Base-by-base conservation (phyloP, 2,113 vertebrate species). In the Centropus unirufus region DNA sequence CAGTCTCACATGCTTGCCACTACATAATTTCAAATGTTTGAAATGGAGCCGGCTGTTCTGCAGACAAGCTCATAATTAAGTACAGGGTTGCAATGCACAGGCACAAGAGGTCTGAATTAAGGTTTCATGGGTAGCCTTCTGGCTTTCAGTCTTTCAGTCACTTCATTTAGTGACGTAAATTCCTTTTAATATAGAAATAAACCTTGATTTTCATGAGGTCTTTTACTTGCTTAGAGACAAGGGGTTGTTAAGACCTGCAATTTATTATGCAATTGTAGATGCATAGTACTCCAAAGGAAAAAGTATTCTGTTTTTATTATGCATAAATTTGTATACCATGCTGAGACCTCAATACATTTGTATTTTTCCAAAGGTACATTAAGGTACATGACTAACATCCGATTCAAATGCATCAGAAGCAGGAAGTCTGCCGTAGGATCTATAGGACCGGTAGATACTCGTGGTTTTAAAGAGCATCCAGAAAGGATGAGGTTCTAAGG, bases 141-240 rank as follows among this genome's bases (percentile, higher is more conserved):
- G 82, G 72, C 32, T 88, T 90, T 92, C 61, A 83, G 10, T n/a
- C 3, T 2, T 82, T 66, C 67, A 32, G 26, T 47, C 57, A 59
- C 55, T 93, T 89, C 80, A 83, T 94, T 95, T 83, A 62, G 55
- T 66, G 67, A 83, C 42, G 32, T 73, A 91, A 92, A 66, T 76
- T 1, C 12, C 90, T 93, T 92, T 93, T 69, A 93, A 90, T 80
- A 62, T 2, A 61, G 54, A 26, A 88, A 79, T 36, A 42, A 42
- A 84, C 58, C 11, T 0, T 8, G 0, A 42, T 87, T 91, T 93
- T 59, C 30, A 34, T 90, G 23, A 77, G 39, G 9, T 49, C 29
- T 92, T 83, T 80, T 83, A 94, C 83, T 85, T 90, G 63, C 74
- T 83, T 39, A 55, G 39, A 29, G 39, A 77, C 36, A 14, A 87